phyloP scores from a whole-genome alignment of 2,888 invertebrate genomes.

The Agonopterix alstromeriana region DNA sequence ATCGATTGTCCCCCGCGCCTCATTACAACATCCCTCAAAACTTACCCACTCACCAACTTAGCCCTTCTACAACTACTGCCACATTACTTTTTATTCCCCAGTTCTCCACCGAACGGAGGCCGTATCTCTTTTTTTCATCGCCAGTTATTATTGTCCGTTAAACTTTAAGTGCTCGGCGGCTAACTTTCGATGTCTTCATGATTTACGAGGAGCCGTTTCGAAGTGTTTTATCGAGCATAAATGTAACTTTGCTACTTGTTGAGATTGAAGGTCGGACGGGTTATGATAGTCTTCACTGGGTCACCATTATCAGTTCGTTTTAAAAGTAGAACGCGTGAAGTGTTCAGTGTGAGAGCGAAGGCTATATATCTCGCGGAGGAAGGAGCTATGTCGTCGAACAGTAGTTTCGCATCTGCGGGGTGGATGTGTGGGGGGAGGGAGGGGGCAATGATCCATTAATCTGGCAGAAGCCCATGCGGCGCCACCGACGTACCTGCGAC shows the following conservation, averaged over 20 bases:
- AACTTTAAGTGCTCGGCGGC: constrained; percentile 73
- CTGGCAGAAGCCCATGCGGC: constrained; percentile 88
- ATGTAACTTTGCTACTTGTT: constrained; percentile 71
- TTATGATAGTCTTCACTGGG: constrained; percentile 45
- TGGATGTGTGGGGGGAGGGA: constrained; percentile 44
- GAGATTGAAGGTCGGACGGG: constrained; percentile 66
- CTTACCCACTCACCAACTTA: constrained; percentile 67
- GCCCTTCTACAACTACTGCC: constrained; percentile 66
- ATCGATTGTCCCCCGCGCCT: constrained; percentile 72
- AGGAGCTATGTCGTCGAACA: constrained; percentile 57
- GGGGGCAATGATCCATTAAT: constrained; percentile 91
- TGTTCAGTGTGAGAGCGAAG: constrained; percentile 41
- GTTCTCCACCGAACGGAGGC: constrained; percentile 37
- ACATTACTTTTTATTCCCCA: constrained; percentile 68
- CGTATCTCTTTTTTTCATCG: constrained; percentile 62
- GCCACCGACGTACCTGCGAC: constrained; percentile 78
- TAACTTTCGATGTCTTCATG: constrained; percentile 71
- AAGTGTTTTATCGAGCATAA: constrained; percentile 76
- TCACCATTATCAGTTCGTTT: constrained; percentile 29
- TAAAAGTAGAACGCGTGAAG: constrained; percentile 1
- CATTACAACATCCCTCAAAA: constrained; percentile 74
- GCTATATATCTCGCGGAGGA: constrained; percentile 55
- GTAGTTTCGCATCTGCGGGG: constrained; percentile 48
- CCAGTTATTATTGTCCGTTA: constrained; percentile 74
- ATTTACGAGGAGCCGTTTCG: constrained; percentile 70